A percentile compares a stretch with the other conserved stretches of the same genome.
Evolutionary conservation across 1,140 invertebrate species (phyloP).

Genomic region (Halyomorpha halys): DNA sequence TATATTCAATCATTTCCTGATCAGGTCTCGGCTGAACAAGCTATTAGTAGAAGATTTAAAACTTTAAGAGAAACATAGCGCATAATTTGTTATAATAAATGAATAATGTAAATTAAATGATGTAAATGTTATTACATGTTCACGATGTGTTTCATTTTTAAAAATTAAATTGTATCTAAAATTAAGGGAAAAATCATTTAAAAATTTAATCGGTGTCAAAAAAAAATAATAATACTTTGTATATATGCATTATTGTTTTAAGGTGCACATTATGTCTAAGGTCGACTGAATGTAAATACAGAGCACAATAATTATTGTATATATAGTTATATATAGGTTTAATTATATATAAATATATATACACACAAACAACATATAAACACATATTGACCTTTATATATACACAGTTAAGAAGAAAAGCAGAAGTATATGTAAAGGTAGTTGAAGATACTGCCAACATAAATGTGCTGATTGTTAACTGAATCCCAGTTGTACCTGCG

Average conservation of each 20-base stretch:
- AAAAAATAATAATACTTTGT: conserved; percentile 1
- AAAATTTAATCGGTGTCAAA: conserved; percentile 2
- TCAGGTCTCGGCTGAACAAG: too few species aligned
- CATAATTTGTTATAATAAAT: too few species aligned
- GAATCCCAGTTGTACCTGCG: conserved; percentile 11
- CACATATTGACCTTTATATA: too few species aligned
- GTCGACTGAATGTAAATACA: conserved; percentile 14
- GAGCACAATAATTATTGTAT: conserved; percentile 11
- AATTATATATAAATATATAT: too few species aligned
- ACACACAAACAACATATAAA: too few species aligned
- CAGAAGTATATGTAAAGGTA: too few species aligned
- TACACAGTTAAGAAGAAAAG: too few species aligned
- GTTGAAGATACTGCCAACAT: conserved; percentile 8
- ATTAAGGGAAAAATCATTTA: not conserved
- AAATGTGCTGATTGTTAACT: conserved; percentile 12
- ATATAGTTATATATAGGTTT: too few species aligned
- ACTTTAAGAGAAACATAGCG: too few species aligned
- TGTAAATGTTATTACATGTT: conserved; percentile 17
- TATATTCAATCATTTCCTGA: too few species aligned
- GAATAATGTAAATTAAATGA: not conserved
- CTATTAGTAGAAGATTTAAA: too few species aligned
- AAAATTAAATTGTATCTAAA: conserved; percentile 6
- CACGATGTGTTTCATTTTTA: conserved; percentile 11
- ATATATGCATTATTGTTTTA: conserved; percentile 14
- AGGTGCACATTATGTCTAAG: conserved; percentile 17